These are phyloP conservation scores for Corythaixoides concolor DNA, from an alignment of 2,113 vertebrate species.

Conservation along the genomic window DNA sequence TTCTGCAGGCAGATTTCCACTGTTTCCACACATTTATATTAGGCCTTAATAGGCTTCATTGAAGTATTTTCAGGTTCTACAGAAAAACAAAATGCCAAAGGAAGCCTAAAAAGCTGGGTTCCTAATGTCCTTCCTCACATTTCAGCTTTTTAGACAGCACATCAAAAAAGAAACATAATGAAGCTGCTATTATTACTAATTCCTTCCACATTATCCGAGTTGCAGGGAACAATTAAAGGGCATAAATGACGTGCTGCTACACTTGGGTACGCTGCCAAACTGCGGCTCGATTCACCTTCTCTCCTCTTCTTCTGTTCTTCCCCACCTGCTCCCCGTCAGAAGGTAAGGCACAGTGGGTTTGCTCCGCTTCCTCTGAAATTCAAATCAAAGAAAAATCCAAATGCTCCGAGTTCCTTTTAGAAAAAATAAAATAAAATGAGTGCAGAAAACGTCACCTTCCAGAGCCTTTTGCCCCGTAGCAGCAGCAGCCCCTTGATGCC, in stretches of 20 bases:
- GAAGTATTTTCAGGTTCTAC: not conserved
- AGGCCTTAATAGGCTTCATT: not conserved
- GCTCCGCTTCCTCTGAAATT: not conserved
- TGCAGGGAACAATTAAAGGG: constrained; percentile 25
- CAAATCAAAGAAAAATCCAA: constrained; percentile 15
- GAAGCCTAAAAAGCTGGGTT: not conserved
- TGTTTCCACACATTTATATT: not conserved
- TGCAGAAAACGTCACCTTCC: not conserved
- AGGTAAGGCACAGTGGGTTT: not conserved
- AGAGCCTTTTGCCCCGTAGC: not conserved
- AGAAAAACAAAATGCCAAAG: not conserved
- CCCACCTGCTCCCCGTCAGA: not conserved
- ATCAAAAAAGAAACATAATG: not conserved
- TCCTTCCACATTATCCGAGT: not conserved
- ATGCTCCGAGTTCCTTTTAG: not conserved
- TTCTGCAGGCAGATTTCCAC: not conserved
- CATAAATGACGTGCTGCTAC: not conserved
- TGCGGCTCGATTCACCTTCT: not conserved
- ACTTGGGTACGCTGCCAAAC: not conserved
- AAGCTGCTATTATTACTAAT: constrained; percentile 39
- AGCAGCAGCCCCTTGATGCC: not conserved
- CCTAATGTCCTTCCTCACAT: not conserved
- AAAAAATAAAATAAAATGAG: not conserved
- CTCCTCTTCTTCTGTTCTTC: not conserved
- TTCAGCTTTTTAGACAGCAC: constrained; percentile 12